Percentiles rank a stretch among this genome's conserved stretches.
phyloP scores from a whole-genome alignment of 2,797 vertebrate species.

The Rhinichthys osculus region DNA sequence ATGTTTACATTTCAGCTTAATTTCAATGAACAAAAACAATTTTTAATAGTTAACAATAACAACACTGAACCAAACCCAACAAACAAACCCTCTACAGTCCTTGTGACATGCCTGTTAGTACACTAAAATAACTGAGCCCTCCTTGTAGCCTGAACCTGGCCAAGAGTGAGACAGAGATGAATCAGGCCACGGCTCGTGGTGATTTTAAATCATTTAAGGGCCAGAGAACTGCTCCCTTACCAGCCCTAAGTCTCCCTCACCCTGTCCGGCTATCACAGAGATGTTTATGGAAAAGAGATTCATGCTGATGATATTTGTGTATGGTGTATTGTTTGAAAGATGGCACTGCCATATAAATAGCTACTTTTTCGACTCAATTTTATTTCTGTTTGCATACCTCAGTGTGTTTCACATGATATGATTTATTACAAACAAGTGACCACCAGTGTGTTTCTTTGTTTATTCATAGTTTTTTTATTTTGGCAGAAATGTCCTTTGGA shows the following conservation, averaged over 20 bases:
- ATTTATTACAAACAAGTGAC: conserved; percentile 16
- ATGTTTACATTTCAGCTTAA: background rate
- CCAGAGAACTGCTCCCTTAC: conserved; percentile 35
- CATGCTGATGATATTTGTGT: conserved; percentile 44
- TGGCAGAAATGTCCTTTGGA: background rate
- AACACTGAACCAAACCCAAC: background rate
- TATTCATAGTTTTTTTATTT: background rate
- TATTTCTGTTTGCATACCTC: background rate
- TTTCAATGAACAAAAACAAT: background rate
- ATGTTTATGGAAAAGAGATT: conserved; percentile 34
- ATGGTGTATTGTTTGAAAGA: conserved; percentile 41
- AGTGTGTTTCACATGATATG: conserved; percentile 1
- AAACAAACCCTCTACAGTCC: background rate
- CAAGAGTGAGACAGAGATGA: conserved; percentile 20
- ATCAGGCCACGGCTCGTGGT: conserved; percentile 26
- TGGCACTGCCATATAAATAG: conserved; percentile 9
- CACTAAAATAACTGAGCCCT: conserved; percentile 6
- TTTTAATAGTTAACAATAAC: background rate
- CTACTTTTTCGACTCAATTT: conserved; percentile 4
- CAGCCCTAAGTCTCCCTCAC: conserved; percentile 36
- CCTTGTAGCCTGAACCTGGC: conserved; percentile 10
- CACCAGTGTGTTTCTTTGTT: background rate
- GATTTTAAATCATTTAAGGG: conserved; percentile 35
- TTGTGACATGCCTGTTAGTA: conserved; percentile 9
- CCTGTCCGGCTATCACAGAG: conserved; percentile 2